phyloP scores from a whole-genome alignment of 1,140 invertebrate genomes.

The Yoshiicerus persimilis region DNA sequence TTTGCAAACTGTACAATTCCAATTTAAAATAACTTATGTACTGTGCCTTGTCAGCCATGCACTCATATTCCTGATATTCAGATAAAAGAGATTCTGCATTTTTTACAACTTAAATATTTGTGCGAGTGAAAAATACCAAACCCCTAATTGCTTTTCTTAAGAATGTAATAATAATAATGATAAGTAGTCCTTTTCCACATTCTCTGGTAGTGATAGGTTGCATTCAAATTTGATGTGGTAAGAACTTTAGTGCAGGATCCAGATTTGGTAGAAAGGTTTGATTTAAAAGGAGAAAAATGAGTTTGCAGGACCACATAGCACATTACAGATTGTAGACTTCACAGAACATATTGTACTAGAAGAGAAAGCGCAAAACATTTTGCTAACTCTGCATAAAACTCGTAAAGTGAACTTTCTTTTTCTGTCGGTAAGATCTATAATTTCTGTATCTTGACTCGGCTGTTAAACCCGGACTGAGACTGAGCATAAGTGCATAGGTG shows the following conservation, averaged over 20 bases:
- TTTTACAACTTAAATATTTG: no score
- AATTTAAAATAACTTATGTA: not conserved
- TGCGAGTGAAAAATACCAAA: no score
- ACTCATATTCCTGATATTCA: no score
- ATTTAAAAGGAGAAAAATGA: not conserved
- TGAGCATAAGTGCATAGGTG: not conserved
- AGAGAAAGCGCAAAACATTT: not conserved
- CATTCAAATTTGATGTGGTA: no score
- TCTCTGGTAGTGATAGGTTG: no score
- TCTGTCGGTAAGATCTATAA: not conserved
- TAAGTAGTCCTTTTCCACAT: no score
- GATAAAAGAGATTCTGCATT: no score
- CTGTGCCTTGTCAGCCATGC: not conserved
- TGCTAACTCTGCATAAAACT: constrained; percentile 13
- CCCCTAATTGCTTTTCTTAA: no score
- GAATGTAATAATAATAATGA: no score
- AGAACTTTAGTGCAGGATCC: no score
- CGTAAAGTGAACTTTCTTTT: constrained; percentile 4
- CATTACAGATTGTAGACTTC: not conserved
- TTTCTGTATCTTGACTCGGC: not conserved
- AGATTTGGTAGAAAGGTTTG: not conserved
- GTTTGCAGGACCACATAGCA: not conserved
- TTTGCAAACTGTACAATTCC: not conserved
- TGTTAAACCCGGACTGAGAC: not conserved
- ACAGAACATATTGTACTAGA: not conserved